These are phyloP conservation scores for Ibidorhyncha struthersii DNA, from an alignment of 2,113 vertebrate genomes.

Conservation along the genomic window DNA sequence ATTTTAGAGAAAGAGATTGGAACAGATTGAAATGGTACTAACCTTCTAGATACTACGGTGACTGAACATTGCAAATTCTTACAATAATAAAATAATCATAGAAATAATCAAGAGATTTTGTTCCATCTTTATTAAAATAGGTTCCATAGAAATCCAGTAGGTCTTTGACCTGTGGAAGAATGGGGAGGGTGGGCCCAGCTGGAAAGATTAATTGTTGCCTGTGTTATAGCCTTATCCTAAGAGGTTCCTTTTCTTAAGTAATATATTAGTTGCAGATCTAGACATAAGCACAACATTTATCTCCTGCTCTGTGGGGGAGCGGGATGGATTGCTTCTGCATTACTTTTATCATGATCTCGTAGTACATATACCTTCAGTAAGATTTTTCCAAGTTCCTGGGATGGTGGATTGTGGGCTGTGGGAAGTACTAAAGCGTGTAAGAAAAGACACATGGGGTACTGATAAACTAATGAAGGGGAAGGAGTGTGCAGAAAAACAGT, in stretches of 20 bases:
- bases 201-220: neutral
- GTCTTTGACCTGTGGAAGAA: neutral
- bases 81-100: neutral
- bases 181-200: neutral
- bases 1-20: neutral
- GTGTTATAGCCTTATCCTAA: neutral
- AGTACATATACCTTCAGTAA: neutral
- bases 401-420: neutral
- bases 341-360: neutral
- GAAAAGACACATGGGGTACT: neutral
- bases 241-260: neutral
- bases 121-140: neutral
- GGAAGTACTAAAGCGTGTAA: neutral
- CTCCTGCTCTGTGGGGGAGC: neutral
- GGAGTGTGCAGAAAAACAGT: neutral
- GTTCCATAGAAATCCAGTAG: neutral
- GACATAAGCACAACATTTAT: slow-evolving; percentile 5
- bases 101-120: neutral
- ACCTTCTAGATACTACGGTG: neutral
- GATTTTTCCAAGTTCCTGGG: neutral
- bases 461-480: neutral
- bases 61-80: neutral
- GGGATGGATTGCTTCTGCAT: neutral
- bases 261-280: neutral
- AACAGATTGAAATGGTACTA: neutral